These are phyloP conservation scores for Drosophila arizonae DNA, from an alignment of 1,140 invertebrate species.

Conservation along the genomic window DNA sequence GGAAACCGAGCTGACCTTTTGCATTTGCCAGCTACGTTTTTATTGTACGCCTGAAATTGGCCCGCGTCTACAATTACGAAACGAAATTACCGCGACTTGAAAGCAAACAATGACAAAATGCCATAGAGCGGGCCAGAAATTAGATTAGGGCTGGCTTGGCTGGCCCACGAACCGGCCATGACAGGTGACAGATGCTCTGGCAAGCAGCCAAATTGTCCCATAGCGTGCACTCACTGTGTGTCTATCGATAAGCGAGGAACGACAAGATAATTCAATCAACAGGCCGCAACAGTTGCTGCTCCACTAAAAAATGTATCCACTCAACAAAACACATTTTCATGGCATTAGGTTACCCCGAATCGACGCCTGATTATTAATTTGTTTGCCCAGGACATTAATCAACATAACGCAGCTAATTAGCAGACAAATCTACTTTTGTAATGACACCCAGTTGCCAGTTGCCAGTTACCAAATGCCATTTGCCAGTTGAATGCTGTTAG, in stretches of 20 bases:
- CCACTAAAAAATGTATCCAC: constrained; percentile 18
- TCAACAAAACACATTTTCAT: constrained; percentile 7
- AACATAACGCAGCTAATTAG: constrained; percentile 56
- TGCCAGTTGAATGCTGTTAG: not conserved
- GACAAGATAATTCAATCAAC: constrained; percentile 47
- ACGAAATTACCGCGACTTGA: constrained; percentile 58
- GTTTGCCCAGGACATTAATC: constrained; percentile 34
- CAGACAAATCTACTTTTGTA: constrained; percentile 29
- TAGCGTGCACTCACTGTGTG: constrained; percentile 47
- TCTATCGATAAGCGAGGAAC: constrained; percentile 51
- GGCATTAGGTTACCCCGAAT: constrained; percentile 24
- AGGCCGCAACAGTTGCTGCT: not conserved
- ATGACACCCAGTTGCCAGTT: constrained; percentile 1
- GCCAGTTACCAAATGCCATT: not conserved
- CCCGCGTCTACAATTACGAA: constrained; percentile 56
- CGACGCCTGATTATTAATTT: constrained; percentile 36
- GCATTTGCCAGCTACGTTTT: constrained; percentile 11
- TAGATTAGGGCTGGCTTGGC: not conserved
- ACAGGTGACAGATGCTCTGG: constrained; percentile 5
- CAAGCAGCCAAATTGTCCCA: constrained; percentile 58
- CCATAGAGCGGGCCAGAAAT: not conserved
- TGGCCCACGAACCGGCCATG: not conserved
- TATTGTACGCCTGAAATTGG: constrained; percentile 25
- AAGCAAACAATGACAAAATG: constrained; percentile 52
- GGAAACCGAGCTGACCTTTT: constrained; percentile 9